Conservation (phyloP, 2,888 invertebrate genomes). For the Caenorhabditis macrosperma region DNA sequence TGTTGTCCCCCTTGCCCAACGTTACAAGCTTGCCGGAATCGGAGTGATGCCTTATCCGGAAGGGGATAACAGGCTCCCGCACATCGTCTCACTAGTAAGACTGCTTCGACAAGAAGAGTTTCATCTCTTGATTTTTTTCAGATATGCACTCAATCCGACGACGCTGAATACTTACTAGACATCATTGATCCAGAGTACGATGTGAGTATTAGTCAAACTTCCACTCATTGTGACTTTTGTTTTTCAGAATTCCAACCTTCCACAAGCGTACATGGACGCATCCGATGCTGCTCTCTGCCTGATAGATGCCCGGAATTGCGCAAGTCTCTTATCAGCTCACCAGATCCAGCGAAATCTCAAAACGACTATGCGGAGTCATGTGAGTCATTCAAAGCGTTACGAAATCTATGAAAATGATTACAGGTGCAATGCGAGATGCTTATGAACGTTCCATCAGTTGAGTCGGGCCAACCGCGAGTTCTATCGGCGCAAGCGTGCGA, state of each 20-base stretch:
- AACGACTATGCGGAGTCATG: conserved; percentile 5
- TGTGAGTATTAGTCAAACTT: conserved; percentile 13
- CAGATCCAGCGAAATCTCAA: conserved; percentile 53
- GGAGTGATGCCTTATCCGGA: conserved; percentile 48
- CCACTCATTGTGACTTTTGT: background rate
- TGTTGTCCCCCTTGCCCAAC: conserved; percentile 29
- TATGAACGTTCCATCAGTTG: conserved; percentile 28
- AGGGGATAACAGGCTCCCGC: conserved; percentile 50
- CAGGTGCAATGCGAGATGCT: conserved; percentile 48
- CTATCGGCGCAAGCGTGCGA: conserved; percentile 11
- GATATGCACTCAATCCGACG: conserved; percentile 9
- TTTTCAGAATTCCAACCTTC: conserved; percentile 42
- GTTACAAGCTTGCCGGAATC: conserved; percentile 46
- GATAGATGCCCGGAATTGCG: conserved; percentile 44
- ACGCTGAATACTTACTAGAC: conserved; percentile 38
- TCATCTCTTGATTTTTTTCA: conserved; percentile 11
- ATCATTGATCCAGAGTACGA: conserved; percentile 58
- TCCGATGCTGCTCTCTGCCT: conserved; percentile 48
- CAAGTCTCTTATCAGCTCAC: conserved; percentile 37
- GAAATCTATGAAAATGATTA: background rate
- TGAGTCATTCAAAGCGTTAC: background rate
- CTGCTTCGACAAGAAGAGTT: background rate
- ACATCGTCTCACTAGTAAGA: conserved; percentile 46
- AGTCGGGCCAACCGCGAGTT: conserved; percentile 11
- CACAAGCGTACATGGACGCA: conserved; percentile 48